phyloP scores from a whole-genome alignment of 2,113 vertebrate species.

The Pelobates fuscus region DNA sequence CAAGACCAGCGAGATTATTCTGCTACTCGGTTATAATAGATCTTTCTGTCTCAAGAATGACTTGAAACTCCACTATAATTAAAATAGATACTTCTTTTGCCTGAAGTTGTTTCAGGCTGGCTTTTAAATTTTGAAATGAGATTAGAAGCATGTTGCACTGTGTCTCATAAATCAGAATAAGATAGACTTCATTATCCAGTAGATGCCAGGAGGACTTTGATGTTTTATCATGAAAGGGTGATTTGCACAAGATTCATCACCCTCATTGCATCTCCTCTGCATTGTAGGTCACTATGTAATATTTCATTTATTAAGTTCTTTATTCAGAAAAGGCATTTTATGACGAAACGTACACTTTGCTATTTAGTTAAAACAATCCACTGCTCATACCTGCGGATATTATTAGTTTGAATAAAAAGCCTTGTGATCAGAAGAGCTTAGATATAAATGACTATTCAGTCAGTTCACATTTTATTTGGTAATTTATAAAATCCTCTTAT shows the following conservation, averaged over 20 bases:
- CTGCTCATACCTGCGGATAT: conserved; percentile 10
- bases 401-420: conserved; percentile 16
- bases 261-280: conserved; percentile 7
- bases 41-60: conserved; percentile 29
- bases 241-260: conserved; percentile 44
- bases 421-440: conserved; percentile 46
- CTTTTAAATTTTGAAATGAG: conserved; percentile 39
- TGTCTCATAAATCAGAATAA: conserved; percentile 43
- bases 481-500: no score
- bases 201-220: conserved; percentile 51
- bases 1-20: background rate
- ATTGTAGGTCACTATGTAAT: conserved; percentile 46
- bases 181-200: conserved; percentile 47
- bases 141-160: conserved; percentile 49
- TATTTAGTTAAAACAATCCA: conserved; percentile 8
- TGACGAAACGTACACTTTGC: conserved; percentile 19
- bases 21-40: background rate
- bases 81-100: conserved; percentile 37
- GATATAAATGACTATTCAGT: no score
- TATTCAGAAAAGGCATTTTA: conserved; percentile 6
- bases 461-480: no score
- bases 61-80: conserved; percentile 38
- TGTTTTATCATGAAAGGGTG: conserved; percentile 46
- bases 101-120: conserved; percentile 44
- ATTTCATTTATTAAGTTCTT: conserved; percentile 20